Base-by-base conservation (phyloP, 2,113 vertebrate genomes). In the Perccottus glenii region DNA sequence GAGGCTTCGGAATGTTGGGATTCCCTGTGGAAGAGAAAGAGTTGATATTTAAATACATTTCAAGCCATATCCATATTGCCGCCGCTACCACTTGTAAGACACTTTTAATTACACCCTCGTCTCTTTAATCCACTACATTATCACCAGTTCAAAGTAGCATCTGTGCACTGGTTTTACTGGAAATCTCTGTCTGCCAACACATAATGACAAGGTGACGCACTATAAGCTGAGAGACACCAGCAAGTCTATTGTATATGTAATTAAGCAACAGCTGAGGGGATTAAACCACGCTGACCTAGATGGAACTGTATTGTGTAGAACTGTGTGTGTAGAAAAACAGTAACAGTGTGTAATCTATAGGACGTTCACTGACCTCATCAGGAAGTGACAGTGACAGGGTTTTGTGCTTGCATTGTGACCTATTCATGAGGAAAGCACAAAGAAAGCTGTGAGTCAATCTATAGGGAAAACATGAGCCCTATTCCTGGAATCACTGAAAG, bases 1-100 rank as follows among this genome's bases (percentile, higher is more conserved):
- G 93, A 71, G 98, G 98, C 87, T 99, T 99, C 6, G 96, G 96
- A 95, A 99, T 98, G 94, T 98, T 92, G 48, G 95, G 94, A 75
- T 99, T 99, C 83, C 98, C 98, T 99, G 11, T 12, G 33, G 19
- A 9, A 60, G 38, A 4, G 9, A 48, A 27, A 44, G 42, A 4
- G 36, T 14, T 10, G 38, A 40, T 40, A 40, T 40, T 40, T 40
- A 40, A 8, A 40, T 3, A 5, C 8, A 40, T 40, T 40, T 40
- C n/a, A 1, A 40, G 5, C 8, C 6, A 35, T 12, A 53, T 36
- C 11, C 35, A 33, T 27, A 9, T 14, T 55, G 6, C n/a, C n/a
- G 12, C 15, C 35, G 32, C 5, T 11, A 27, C 6, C 32, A 14
- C 33, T 55, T 9, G 12, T 15, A 36, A 38, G 35, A 9, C 44